These are phyloP conservation scores for Caprella mutica DNA, from an alignment of 2,888 invertebrate genomes.

Conservation along the genomic window DNA sequence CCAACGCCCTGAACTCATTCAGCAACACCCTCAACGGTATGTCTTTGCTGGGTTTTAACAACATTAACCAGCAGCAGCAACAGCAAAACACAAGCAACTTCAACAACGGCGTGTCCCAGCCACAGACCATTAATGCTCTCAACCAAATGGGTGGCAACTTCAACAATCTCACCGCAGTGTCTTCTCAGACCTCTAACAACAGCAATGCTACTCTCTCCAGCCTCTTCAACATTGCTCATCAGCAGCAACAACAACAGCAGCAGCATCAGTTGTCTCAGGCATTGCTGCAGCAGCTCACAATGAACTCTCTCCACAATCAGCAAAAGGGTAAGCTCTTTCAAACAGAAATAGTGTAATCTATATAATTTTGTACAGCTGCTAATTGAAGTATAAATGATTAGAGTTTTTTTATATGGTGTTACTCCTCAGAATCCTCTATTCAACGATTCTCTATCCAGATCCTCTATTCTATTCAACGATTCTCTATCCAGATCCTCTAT, in stretches of 20 bases:
- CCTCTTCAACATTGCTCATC: slow-evolving; percentile 1
- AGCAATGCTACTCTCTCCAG: neutral
- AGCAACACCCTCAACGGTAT: neutral
- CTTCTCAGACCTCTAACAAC: slow-evolving; percentile 38
- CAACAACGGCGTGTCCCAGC: too few species aligned
- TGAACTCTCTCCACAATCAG: slow-evolving; percentile 30
- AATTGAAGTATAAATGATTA: too few species aligned
- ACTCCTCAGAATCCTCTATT: neutral
- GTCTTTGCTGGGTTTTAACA: too few species aligned
- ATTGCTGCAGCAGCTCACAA: slow-evolving; percentile 20
- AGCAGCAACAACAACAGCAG: slow-evolving; percentile 16
- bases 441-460: too few species aligned
- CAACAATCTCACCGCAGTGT: neutral
- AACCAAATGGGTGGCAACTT: too few species aligned
- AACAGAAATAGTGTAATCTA: neutral
- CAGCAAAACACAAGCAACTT: too few species aligned
- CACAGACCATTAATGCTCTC: too few species aligned
- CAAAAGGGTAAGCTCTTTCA: slow-evolving; percentile 25
- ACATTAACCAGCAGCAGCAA: too few species aligned
- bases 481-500: too few species aligned
- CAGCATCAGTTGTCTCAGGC: slow-evolving; percentile 22
- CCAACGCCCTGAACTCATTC: slow-evolving; percentile 1
- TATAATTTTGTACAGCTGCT: too few species aligned
- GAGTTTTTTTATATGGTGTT: neutral
- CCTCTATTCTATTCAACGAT: too few species aligned